Percentiles rank a stretch among this genome's conserved stretches.
Conservation (phyloP, 1,140 invertebrate genomes). For the Pseudomyrmex cubaensis region DNA sequence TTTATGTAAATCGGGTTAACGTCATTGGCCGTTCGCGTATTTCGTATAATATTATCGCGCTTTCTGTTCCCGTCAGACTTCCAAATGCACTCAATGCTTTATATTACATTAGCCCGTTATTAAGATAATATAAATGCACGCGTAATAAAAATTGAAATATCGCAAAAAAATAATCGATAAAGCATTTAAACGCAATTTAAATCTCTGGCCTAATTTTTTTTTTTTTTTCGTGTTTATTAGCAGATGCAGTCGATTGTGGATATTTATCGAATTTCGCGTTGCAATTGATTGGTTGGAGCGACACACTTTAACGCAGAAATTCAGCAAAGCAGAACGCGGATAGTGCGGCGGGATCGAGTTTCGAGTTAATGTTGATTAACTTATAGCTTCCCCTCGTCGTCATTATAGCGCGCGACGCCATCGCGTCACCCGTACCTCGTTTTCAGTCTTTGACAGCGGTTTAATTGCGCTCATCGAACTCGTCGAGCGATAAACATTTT, state of each 20-base stretch:
- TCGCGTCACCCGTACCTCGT: constrained; percentile 32
- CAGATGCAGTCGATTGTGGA: constrained; percentile 24
- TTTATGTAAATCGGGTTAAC: constrained; percentile 82
- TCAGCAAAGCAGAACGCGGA: constrained; percentile 15
- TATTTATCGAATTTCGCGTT: constrained; percentile 59
- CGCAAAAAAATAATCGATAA: neutral
- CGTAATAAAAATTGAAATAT: neutral
- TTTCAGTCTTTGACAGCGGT: constrained; percentile 56
- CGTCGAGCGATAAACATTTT: constrained; percentile 61
- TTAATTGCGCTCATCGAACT: constrained; percentile 64
- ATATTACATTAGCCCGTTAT: constrained; percentile 69
- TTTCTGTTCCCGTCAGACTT: constrained; percentile 67
- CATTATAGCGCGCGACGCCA: constrained; percentile 41
- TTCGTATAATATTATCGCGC: constrained; percentile 78
- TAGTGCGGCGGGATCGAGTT: constrained; percentile 43
- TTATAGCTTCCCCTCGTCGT: constrained; percentile 47
- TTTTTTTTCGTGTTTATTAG: constrained; percentile 9
- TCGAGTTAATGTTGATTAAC: constrained; percentile 69
- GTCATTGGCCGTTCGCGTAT: constrained; percentile 60
- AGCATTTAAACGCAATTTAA: constrained; percentile 10
- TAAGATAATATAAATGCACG: constrained; percentile 50
- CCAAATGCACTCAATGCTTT: constrained; percentile 65
- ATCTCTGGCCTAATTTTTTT: constrained; percentile 9
- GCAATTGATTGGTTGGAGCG: constrained; percentile 50
- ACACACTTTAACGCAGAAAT: constrained; percentile 53